Percentiles rank a stretch among this genome's conserved stretches.
phyloP scores from a whole-genome alignment of 2,888 invertebrate genomes.

The Hypselothyrea guttata region DNA sequence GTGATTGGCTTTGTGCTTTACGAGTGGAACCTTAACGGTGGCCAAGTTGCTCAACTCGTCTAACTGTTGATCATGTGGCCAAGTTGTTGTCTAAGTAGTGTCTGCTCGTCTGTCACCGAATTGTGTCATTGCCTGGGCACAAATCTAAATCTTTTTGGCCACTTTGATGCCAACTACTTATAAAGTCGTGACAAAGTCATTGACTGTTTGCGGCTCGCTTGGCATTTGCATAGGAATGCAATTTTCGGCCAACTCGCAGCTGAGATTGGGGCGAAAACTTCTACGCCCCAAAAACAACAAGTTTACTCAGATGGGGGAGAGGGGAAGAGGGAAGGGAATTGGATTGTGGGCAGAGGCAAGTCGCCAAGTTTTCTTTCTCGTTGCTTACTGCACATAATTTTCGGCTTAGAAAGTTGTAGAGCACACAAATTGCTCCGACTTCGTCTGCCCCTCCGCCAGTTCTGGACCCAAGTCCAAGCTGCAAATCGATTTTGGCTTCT shows the following conservation, averaged over 20 bases:
- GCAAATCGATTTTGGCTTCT: constrained; percentile 63
- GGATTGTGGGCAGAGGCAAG: constrained; percentile 14
- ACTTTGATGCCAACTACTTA: constrained; percentile 68
- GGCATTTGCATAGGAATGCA: constrained; percentile 76
- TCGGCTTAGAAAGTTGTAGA: constrained; percentile 72
- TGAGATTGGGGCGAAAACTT: constrained; percentile 24
- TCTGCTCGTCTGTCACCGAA: constrained; percentile 37
- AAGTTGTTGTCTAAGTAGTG: constrained; percentile 33
- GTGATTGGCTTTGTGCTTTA: constrained; percentile 75
- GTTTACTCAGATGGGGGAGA: background rate
- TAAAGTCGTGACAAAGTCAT: constrained; percentile 77
- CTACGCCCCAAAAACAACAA: background rate
- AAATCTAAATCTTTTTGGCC: constrained; percentile 44
- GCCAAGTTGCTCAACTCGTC: constrained; percentile 62
- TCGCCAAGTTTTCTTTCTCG: constrained; percentile 38
- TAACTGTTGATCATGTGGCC: constrained; percentile 73
- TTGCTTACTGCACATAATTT: constrained; percentile 67
- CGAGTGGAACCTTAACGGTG: constrained; percentile 57
- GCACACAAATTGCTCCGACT: constrained; percentile 50
- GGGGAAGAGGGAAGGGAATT: constrained; percentile 1
- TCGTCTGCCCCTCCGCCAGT: background rate
- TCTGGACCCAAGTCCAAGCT: constrained; percentile 3
- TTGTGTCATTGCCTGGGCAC: constrained; percentile 14
- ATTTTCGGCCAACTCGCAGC: constrained; percentile 64
- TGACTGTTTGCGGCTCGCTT: constrained; percentile 66